phyloP scores from a whole-genome alignment of 2,888 invertebrate species.

The Zelleria hepariella region DNA sequence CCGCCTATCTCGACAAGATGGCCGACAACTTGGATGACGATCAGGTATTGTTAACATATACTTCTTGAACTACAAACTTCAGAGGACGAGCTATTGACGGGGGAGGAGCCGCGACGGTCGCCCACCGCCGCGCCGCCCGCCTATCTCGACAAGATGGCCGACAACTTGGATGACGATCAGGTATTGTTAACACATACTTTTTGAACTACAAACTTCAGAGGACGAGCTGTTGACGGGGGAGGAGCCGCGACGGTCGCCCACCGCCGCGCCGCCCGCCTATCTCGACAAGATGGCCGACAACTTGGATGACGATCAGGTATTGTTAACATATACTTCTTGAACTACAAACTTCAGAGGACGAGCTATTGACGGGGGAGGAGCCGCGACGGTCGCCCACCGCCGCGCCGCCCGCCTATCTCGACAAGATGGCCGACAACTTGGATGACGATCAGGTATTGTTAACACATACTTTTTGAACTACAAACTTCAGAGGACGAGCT shows the following conservation, averaged over 20 bases:
- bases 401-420: conserved; percentile 20
- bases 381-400: conserved; percentile 45
- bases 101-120: conserved; percentile 59
- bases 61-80: no score
- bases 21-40: conserved; percentile 52
- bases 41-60: conserved; percentile 33
- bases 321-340: no score
- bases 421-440: conserved; percentile 28
- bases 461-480: no score
- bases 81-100: conserved; percentile 84
- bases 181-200: no score
- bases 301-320: conserved; percentile 54
- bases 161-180: conserved; percentile 55
- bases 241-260: conserved; percentile 48
- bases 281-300: conserved; percentile 27
- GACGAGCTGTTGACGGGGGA: conserved; percentile 82
- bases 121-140: conserved; percentile 33
- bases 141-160: conserved; percentile 18
- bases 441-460: conserved; percentile 57
- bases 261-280: conserved; percentile 25
- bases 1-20: conserved; percentile 19
- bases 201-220: no score
- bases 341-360: conserved; percentile 90
- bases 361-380: conserved; percentile 76
- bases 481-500: conserved; percentile 89